Evolutionary conservation across 2,113 vertebrate species (phyloP), one percentile per base, ranked within the genome.

Genomic region (Vulpes lagopus): DNA sequence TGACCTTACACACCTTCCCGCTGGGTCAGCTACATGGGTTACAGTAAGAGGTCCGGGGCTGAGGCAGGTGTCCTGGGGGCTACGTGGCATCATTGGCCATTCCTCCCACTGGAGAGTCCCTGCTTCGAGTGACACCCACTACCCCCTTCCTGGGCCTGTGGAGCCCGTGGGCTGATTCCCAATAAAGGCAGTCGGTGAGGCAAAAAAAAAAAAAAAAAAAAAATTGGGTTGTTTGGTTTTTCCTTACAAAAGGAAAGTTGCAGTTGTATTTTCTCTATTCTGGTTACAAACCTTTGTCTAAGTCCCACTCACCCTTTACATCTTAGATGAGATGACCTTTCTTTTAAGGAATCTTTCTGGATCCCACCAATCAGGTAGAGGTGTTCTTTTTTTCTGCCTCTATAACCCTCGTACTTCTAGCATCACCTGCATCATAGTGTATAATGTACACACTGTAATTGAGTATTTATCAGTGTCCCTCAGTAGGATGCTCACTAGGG

Each of bases 141-240:
- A 32, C 30, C 62, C 55, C n/a, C 53, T 8, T 35, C n/a, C 60
- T 17, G 43, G 1, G 2, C 16, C n/a, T 32, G 22, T 19, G 49
- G 30, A 69, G 85, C 55, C 57, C 30, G 6, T 16, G 12, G 51
- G 81, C 81, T 38, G 35, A 80, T 55, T 38, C 90, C 64, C 95
- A 98, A 98, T 98, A 98, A 98, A 97, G 95, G 96, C 43, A 3
- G 73, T 38, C 1, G 3, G 15, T 74, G 74, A 62, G 55, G 67
- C 62, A 62, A 43, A 43, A 43, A 43, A 43, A 43, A 8, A 43
- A 43, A 43, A n/a, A 6, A 43, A 43, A 43, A 1, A 43, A 43
- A 43, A 43, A 7, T 32, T 19, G 62, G 9, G 8, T 90, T 90
- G 32, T 62, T 81, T 78, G 12, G 27, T 19, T 60, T 65, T 60